Conservation (phyloP, 2,888 invertebrate species). For the Drymonia ruficornis region DNA sequence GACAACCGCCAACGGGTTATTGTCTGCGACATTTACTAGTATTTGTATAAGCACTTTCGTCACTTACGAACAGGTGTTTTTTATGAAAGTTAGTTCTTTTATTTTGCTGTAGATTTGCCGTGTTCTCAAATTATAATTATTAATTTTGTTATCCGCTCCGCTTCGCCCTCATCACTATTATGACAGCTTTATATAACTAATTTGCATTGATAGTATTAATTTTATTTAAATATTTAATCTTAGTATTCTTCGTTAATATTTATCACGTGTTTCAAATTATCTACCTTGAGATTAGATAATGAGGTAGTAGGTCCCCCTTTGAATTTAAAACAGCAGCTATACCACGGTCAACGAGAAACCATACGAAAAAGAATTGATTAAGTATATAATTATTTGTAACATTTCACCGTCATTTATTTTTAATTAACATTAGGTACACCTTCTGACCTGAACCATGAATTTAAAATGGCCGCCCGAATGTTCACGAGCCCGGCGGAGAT, state of each 20-base stretch:
- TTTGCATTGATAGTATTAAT: background rate
- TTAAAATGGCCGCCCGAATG: too few species aligned
- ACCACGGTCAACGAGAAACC: too few species aligned
- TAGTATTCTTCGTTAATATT: background rate
- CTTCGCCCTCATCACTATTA: background rate
- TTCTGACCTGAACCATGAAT: too few species aligned
- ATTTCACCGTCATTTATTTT: too few species aligned
- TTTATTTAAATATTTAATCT: background rate
- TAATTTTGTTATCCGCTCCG: background rate
- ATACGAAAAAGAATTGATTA: too few species aligned
- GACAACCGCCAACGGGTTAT: slow-evolving; percentile 24
- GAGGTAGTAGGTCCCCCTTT: too few species aligned
- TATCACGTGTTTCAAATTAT: background rate
- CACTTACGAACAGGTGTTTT: background rate
- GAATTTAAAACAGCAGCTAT: background rate
- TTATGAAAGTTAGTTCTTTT: background rate
- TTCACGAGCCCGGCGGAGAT: too few species aligned
- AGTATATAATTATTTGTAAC: too few species aligned
- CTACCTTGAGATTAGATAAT: too few species aligned
- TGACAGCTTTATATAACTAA: background rate
- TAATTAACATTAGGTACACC: too few species aligned
- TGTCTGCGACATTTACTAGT: slow-evolving; percentile 6
- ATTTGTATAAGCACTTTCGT: background rate
- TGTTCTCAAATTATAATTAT: too few species aligned
- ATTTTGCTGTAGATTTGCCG: background rate